Conservation (phyloP, 92 coral and sea anemone species). For the Phenganax subtilis region DNA sequence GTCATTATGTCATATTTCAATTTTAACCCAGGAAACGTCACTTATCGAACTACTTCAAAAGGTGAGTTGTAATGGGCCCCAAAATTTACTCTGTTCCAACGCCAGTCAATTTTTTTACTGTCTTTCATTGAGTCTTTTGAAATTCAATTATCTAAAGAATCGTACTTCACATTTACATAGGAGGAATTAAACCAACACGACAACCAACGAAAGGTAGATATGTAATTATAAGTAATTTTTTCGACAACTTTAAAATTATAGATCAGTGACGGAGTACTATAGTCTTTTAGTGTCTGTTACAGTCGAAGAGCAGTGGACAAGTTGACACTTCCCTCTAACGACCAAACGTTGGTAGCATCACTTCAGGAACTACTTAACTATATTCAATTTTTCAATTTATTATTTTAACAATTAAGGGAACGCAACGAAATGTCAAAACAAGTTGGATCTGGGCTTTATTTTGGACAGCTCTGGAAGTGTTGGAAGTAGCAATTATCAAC, state of each 20-base stretch:
- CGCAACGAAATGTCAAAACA: neutral
- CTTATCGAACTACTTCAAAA: neutral
- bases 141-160: neutral
- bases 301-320: too few relatives aligned
- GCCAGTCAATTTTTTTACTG: neutral
- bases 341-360: too few relatives aligned
- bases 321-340: too few relatives aligned
- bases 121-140: neutral
- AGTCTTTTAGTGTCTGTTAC: too few relatives aligned
- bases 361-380: neutral
- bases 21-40: neutral
- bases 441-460: slow-evolving; percentile 31
- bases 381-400: neutral
- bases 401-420: neutral
- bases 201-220: too few relatives aligned
- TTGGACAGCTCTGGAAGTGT: slow-evolving; percentile 32
- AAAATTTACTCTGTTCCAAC: neutral
- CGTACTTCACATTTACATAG: too few relatives aligned
- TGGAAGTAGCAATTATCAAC: neutral
- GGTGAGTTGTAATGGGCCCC: neutral
- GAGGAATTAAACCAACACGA: too few relatives aligned
- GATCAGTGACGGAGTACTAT: too few relatives aligned
- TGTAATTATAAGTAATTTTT: too few relatives aligned
- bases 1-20: neutral
- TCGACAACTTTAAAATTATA: too few relatives aligned